Conservation (phyloP, 1,140 invertebrate species). For the Thaumatotibia leucotreta region DNA sequence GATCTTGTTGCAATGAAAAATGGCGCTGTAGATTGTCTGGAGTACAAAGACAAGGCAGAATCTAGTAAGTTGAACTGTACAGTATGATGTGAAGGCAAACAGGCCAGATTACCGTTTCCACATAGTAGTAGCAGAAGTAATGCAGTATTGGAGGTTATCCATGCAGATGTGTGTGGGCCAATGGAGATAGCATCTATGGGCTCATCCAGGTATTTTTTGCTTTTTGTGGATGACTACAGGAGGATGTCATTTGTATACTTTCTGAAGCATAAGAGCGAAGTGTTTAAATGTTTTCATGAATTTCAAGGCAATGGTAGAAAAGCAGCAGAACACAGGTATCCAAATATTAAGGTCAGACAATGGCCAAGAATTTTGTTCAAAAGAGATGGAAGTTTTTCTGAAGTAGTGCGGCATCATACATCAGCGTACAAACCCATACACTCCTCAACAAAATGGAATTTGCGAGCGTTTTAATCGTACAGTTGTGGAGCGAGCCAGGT, state of each 20-base stretch:
- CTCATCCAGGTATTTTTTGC: conserved; percentile 29
- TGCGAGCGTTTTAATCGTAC: conserved; percentile 19
- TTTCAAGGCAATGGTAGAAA: conserved; percentile 21
- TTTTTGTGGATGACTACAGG: conserved; percentile 36
- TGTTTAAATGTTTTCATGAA: conserved; percentile 22
- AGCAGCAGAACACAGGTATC: conserved; percentile 16
- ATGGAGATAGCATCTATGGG: conserved; percentile 28
- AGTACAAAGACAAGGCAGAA: conserved; percentile 12
- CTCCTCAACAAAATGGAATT: conserved; percentile 23
- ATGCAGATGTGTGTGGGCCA: conserved; percentile 45
- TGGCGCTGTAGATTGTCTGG: conserved; percentile 17
- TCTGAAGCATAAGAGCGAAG: too few relatives aligned
- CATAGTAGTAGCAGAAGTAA: not conserved
- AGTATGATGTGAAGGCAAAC: conserved; percentile 26
- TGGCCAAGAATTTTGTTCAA: conserved; percentile 27
- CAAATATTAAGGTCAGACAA: conserved; percentile 38
- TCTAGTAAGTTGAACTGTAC: conserved; percentile 15
- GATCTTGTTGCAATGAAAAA: conserved; percentile 20
- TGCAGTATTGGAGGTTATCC: conserved; percentile 29
- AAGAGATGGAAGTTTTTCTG: conserved; percentile 14
- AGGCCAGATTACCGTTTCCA: conserved; percentile 17
- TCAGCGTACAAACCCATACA: conserved; percentile 16
- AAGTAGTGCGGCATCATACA: conserved; percentile 10
- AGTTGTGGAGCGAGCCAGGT: conserved; percentile 27
- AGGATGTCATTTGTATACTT: conserved; percentile 21